Conservation (phyloP, 2,888 invertebrate species). For the Aporophyla nigra region DNA sequence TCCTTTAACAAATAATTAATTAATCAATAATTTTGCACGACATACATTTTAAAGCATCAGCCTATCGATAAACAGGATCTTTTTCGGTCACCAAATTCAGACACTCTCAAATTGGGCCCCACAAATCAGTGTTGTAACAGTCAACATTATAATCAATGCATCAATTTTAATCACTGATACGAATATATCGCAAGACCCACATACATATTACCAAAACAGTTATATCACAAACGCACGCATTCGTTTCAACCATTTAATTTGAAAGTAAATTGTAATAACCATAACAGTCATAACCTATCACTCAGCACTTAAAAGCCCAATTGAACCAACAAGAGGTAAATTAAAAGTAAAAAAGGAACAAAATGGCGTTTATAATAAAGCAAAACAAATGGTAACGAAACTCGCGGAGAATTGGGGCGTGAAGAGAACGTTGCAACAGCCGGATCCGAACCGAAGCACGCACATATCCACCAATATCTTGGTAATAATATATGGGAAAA, state of each 20-base stretch:
- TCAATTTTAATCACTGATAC: conserved; percentile 51
- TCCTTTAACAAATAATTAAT: neutral
- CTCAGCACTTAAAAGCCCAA: conserved; percentile 60
- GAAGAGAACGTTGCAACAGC: conserved; percentile 83
- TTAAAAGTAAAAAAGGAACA: conserved; percentile 61
- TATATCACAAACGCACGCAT: conserved; percentile 66
- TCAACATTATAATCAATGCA: conserved; percentile 50
- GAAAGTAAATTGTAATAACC: conserved; percentile 63
- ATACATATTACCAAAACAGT: conserved; percentile 48
- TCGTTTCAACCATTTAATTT: conserved; percentile 55
- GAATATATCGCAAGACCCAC: conserved; percentile 47
- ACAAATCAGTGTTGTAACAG: conserved; percentile 41
- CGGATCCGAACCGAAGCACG: conserved; percentile 77
- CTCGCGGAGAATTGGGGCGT: conserved; percentile 82
- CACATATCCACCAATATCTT: conserved; percentile 59
- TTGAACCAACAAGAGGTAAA: conserved; percentile 61
- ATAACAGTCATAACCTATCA: conserved; percentile 60
- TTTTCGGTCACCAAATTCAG: conserved; percentile 41
- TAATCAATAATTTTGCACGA: neutral
- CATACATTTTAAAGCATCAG: neutral
- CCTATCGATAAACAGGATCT: conserved; percentile 19
- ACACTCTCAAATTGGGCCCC: conserved; percentile 19
- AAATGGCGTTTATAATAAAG: conserved; percentile 59
- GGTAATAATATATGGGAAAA: conserved; percentile 42
- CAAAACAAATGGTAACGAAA: conserved; percentile 83